phyloP scores from a whole-genome alignment of 2,888 invertebrate species.

The Panopea generosa region DNA sequence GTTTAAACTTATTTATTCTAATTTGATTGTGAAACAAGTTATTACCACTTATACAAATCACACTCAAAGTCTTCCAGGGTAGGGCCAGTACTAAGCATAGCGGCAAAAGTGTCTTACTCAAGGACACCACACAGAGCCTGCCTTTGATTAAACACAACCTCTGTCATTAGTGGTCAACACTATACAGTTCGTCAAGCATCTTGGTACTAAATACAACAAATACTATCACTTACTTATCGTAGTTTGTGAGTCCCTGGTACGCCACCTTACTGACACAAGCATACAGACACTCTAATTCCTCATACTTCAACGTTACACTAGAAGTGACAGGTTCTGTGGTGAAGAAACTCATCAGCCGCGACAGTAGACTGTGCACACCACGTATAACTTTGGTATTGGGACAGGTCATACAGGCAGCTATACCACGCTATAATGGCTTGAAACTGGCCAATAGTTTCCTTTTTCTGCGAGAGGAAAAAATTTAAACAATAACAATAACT shows the following conservation, averaged over 20 bases:
- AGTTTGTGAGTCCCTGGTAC: slow-evolving; percentile 92
- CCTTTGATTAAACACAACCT: too few species aligned
- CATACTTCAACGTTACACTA: slow-evolving; percentile 92
- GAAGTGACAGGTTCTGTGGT: slow-evolving; percentile 93
- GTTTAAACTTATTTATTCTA: too few species aligned
- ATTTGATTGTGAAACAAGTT: too few species aligned
- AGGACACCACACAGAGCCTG: too few species aligned
- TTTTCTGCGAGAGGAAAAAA: slow-evolving; percentile 88
- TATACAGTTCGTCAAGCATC: too few species aligned
- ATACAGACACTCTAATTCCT: slow-evolving; percentile 96
- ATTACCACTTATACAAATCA: too few species aligned
- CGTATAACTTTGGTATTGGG: slow-evolving; percentile 95
- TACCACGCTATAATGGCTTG: slow-evolving; percentile 94
- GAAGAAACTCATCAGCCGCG: slow-evolving; percentile 95
- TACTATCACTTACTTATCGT: slow-evolving; percentile 90
- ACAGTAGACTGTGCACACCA: slow-evolving; percentile 94
- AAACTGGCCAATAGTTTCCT: slow-evolving; percentile 94
- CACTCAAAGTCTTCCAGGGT: too few species aligned
- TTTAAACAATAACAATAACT: too few species aligned
- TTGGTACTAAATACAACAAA: too few species aligned
- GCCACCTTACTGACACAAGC: slow-evolving; percentile 92
- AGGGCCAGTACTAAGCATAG: too few species aligned
- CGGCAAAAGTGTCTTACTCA: too few species aligned
- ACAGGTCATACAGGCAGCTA: slow-evolving; percentile 95
- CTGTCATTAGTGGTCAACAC: too few species aligned